These are phyloP conservation scores for Neofelis nebulosa DNA, from an alignment of 2,113 vertebrate species.

Conservation along the genomic window DNA sequence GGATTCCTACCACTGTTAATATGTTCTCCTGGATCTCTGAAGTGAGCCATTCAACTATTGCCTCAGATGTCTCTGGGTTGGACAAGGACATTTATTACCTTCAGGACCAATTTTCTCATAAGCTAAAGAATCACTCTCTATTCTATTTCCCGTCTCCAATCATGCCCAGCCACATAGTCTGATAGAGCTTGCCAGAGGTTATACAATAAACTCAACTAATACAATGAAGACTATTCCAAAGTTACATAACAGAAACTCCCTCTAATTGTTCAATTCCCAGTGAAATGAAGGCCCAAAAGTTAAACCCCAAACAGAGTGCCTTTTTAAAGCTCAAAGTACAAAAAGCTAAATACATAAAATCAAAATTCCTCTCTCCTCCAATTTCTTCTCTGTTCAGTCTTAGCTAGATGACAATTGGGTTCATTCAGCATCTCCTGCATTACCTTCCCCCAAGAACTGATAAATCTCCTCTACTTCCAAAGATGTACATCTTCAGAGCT, in stretches of 20 bases:
- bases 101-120: conserved; percentile 18
- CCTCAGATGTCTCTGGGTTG: not conserved
- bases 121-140: conserved; percentile 3
- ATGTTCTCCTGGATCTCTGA: not conserved
- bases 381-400: conserved; percentile 28
- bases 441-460: not conserved
- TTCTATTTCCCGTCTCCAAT: conserved; percentile 36
- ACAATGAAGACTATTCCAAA: conserved; percentile 56
- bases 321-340: conserved; percentile 40
- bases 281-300: conserved; percentile 60
- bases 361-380: not conserved
- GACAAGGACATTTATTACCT: conserved; percentile 26
- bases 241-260: conserved; percentile 58
- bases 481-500: not conserved
- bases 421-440: not conserved
- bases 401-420: not conserved
- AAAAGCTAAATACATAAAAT: conserved; percentile 50
- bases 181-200: conserved; percentile 44
- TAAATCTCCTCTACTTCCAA: not conserved
- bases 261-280: conserved; percentile 69
- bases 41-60: not conserved
- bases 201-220: conserved; percentile 60
- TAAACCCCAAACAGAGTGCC: conserved; percentile 46
- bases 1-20: not conserved
- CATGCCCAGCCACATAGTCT: conserved; percentile 8